Conservation (phyloP, 1,140 invertebrate species). For the Akabosia matsudoensis region DNA sequence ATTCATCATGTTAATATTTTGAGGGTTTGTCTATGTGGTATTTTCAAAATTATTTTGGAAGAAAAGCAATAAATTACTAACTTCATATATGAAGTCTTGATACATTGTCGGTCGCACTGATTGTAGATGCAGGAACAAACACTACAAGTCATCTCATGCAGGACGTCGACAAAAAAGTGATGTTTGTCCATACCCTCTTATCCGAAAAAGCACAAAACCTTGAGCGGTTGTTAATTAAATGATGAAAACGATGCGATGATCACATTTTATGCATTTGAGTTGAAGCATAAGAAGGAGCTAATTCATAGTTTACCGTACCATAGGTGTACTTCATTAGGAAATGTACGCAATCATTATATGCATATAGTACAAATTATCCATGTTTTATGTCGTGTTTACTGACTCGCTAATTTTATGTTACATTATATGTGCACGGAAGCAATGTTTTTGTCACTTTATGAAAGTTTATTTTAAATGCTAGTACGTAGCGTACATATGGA, state of each 20-base stretch:
- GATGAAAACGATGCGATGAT: constrained; percentile 1
- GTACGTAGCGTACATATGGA: too few relatives aligned
- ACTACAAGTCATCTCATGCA: not conserved
- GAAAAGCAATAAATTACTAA: constrained; percentile 16
- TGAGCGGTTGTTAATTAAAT: constrained; percentile 23
- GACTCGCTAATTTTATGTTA: not conserved
- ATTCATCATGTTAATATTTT: constrained; percentile 13
- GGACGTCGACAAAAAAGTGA: not conserved
- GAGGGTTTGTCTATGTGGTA: constrained; percentile 10
- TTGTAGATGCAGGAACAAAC: not conserved
- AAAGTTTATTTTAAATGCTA: too few relatives aligned
- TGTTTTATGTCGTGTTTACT: not conserved
- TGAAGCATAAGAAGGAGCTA: not conserved
- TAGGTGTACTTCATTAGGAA: not conserved
- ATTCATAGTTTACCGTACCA: not conserved
- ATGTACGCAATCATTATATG: not conserved
- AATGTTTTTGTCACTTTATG: too few relatives aligned
- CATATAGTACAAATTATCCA: not conserved
- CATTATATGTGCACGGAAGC: not conserved
- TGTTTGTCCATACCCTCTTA: not conserved
- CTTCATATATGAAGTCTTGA: too few relatives aligned
- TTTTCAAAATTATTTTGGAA: constrained; percentile 22
- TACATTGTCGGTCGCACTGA: not conserved
- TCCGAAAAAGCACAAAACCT: constrained; percentile 16
- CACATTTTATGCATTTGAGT: not conserved